Evolutionary conservation across 1,140 invertebrate genomes (phyloP).

Genomic region (Diorhabda elongata): DNA sequence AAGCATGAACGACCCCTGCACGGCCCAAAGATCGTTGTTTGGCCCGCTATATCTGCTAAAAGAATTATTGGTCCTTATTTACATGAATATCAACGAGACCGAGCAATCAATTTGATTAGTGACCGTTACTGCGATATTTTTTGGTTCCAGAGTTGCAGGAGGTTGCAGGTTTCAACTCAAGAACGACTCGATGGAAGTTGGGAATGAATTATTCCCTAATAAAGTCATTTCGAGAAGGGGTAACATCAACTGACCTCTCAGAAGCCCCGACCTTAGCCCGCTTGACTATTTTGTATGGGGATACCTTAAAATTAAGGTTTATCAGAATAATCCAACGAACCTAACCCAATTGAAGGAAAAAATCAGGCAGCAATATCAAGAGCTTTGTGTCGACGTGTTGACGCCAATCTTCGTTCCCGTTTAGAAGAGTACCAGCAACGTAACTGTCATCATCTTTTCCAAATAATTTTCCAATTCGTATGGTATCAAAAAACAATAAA

Average conservation of each 20-base stretch:
- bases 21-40: neutral
- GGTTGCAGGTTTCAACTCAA: constrained; percentile 33
- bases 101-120: constrained; percentile 35
- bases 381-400: too few species aligned
- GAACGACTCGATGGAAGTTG: constrained; percentile 20
- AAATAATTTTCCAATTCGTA: too few species aligned
- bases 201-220: neutral
- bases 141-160: constrained; percentile 25
- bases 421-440: too few species aligned
- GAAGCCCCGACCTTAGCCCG: too few species aligned
- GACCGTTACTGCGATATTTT: constrained; percentile 35
- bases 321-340: too few species aligned
- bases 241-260: neutral
- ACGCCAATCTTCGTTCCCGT: too few species aligned
- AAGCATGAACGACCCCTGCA: constrained; percentile 5
- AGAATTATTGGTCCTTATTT: constrained; percentile 38
- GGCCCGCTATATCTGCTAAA: constrained; percentile 20
- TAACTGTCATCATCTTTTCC: too few species aligned
- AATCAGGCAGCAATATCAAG: too few species aligned
- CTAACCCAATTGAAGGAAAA: too few species aligned
- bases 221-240: neutral
- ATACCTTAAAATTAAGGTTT: too few species aligned
- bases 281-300: too few species aligned
- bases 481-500: too few species aligned
- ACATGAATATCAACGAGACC: constrained; percentile 27